These are phyloP conservation scores for Sternarchorhynchus goeldii DNA, from an alignment of 2,797 vertebrate species.

Conservation along the genomic window DNA sequence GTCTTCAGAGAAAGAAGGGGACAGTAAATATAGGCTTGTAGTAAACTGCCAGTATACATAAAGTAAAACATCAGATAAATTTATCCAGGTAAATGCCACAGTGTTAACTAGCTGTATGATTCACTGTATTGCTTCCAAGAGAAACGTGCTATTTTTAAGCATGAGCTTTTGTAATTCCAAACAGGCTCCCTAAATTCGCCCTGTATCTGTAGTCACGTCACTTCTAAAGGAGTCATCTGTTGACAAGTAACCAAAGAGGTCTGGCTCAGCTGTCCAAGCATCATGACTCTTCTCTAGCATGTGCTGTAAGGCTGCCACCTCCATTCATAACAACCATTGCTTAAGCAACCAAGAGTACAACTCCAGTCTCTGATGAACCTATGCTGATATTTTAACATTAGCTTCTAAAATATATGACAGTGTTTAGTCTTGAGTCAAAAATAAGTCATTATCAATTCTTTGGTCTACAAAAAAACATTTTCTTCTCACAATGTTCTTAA, in stretches of 20 bases:
- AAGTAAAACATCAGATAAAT: neutral
- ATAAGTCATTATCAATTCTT: neutral
- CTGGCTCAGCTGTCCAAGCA: conserved; percentile 70
- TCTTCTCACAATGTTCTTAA: neutral
- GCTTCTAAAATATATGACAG: conserved; percentile 24
- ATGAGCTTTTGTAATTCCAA: conserved; percentile 54
- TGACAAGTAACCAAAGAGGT: conserved; percentile 64
- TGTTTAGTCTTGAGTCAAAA: conserved; percentile 12
- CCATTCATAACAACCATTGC: conserved; percentile 27
- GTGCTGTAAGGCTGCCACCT: conserved; percentile 11
- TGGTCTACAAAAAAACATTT: neutral
- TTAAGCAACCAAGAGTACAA: neutral
- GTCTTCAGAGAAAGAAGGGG: conserved; percentile 58
- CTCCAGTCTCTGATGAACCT: conserved; percentile 22
- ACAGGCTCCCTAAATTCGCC: conserved; percentile 12
- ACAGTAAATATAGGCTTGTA: neutral
- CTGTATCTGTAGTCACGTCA: conserved; percentile 66
- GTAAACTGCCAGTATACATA: neutral
- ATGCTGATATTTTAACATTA: conserved; percentile 2
- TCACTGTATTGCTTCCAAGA: conserved; percentile 13
- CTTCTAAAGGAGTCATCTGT: conserved; percentile 68
- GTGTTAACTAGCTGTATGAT: neutral
- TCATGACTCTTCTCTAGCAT: conserved; percentile 46
- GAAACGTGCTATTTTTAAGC: conserved; percentile 70
- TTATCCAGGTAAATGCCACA: neutral